These are phyloP conservation scores for Petrolisthes manimaculis DNA, from an alignment of 2,888 invertebrate species.

Conservation along the genomic window DNA sequence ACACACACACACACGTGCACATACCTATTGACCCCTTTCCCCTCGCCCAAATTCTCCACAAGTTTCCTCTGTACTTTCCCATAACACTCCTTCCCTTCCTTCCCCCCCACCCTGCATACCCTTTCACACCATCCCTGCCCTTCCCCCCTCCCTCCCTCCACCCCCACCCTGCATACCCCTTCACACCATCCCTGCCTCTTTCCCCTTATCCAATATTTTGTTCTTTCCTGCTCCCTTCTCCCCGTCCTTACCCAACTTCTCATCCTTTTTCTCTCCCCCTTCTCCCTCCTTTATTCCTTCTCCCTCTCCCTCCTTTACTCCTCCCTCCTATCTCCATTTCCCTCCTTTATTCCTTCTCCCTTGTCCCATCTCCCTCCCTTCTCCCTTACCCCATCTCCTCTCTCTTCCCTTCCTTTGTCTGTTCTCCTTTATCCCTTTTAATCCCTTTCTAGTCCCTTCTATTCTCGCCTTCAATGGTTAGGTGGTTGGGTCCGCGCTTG, in stretches of 20 bases:
- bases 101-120: too few relatives aligned
- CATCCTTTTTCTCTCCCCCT: background rate
- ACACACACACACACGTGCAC: too few relatives aligned
- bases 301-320: conserved; percentile 7
- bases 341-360: background rate
- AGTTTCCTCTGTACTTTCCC: too few relatives aligned
- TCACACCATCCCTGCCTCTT: too few relatives aligned
- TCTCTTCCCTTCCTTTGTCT: background rate
- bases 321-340: background rate
- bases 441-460: background rate
- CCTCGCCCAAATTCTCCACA: too few relatives aligned
- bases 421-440: background rate
- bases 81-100: too few relatives aligned
- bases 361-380: background rate
- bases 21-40: too few relatives aligned
- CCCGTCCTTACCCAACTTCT: background rate
- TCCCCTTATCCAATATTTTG: background rate
- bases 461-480: too few relatives aligned
- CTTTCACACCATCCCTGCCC: too few relatives aligned
- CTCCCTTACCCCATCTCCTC: background rate
- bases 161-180: too few relatives aligned
- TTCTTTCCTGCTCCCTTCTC: background rate
- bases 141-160: too few relatives aligned
- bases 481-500: too few relatives aligned
- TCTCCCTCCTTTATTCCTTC: background rate